phyloP scores from a whole-genome alignment of 2,797 vertebrate species.

The Pseudomugil tenellus region DNA sequence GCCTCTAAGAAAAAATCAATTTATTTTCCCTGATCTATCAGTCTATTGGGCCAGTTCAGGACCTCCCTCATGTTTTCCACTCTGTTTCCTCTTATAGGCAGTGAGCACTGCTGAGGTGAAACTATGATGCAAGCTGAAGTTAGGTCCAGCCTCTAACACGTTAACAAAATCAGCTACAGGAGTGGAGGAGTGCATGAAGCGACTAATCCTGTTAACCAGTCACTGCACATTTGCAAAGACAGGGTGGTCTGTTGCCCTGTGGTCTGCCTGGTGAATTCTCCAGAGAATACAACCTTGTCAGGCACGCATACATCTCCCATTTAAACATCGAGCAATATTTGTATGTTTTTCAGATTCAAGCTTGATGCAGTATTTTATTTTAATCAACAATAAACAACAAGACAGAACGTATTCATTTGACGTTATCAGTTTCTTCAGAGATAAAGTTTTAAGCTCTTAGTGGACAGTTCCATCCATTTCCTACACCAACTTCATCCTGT shows the following conservation, averaged over 20 bases:
- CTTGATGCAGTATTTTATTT: not conserved
- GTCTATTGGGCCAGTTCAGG: conserved; percentile 27
- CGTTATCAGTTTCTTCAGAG: not conserved
- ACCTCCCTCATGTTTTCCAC: conserved; percentile 5
- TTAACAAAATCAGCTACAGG: conserved; percentile 48
- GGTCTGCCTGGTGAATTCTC: conserved; percentile 44
- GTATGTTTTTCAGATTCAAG: not conserved
- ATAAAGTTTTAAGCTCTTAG: not conserved
- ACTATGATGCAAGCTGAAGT: conserved; percentile 34
- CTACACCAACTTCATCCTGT: not conserved
- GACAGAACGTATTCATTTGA: not conserved
- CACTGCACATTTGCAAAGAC: conserved; percentile 41
- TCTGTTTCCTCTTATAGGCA: conserved; percentile 33
- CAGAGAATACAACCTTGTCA: conserved; percentile 19
- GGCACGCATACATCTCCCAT: not conserved
- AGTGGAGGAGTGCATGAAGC: conserved; percentile 39
- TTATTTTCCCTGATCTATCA: not conserved
- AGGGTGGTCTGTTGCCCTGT: conserved; percentile 34
- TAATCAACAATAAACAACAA: not conserved
- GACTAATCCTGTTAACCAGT: conserved; percentile 53
- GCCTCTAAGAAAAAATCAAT: conserved; percentile 3
- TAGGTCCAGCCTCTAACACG: conserved; percentile 30
- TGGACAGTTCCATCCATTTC: not conserved
- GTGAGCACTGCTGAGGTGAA: conserved; percentile 31
- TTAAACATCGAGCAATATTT: not conserved